Evolutionary conservation across 1,140 invertebrate species (phyloP), one percentile per base, ranked within the genome.

Genomic region (Neodiprion pinetum): DNA sequence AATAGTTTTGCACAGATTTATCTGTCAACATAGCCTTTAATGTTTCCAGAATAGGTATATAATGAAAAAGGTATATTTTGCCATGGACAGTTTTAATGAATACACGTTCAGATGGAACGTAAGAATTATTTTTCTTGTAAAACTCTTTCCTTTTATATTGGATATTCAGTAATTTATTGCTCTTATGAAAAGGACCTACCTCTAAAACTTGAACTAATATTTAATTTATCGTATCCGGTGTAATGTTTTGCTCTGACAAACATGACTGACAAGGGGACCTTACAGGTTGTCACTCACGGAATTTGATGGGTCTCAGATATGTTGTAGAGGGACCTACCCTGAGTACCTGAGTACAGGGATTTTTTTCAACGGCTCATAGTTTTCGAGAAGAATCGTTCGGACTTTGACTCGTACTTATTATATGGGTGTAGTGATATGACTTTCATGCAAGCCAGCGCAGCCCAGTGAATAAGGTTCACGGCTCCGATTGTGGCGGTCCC

Each of bases 31-130:
- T 70, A 49, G n/a, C 66, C 70, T 78, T 74, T 12, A 83, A 53
- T 40, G 81, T 81, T 47, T 81, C 72, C 10, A 71, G 28, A 47
- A 84, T 78, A 5, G 82, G 80, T 40, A 83, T 73, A 50, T 83
- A 83, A 67, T 77, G 75, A 79, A 79, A 86, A 76, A 75, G 76
- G 50, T n/a, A 76, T 66, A 75, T 75, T 53, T 77, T 80, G 28
- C 75, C 40, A 23, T 69, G 10, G 48, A 72, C 17, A 28, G 76
- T 77, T 47, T 48, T 28, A 12, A 77, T 28, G 61, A 7, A 66
- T 67, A 72, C 10, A 48, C 70, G 71, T 48, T 79, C 47, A 21
- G 72, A 74, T 28, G 1, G 53, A 66, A 84, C 71, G 67, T 74
- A 82, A 71, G 73, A 21, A 74, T 79, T 80, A 68, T 80, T 21